Evolutionary conservation across 2,113 vertebrate genomes (phyloP).

Genomic region (Sander vitreus): DNA sequence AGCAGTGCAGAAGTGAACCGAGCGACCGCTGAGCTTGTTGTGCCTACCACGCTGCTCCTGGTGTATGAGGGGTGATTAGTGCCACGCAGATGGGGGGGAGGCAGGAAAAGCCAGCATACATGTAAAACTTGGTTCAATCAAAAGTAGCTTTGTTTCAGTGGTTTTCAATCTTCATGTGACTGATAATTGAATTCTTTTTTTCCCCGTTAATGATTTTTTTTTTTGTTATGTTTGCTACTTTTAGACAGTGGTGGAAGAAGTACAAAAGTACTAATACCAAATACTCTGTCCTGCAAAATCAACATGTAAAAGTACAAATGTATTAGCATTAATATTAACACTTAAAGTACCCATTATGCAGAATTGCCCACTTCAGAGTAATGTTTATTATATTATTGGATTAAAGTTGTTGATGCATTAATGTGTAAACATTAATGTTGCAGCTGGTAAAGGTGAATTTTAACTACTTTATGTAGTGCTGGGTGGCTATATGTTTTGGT

Average conservation of each 20-base stretch:
- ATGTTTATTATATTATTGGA: too few relatives aligned
- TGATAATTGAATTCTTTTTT: not conserved
- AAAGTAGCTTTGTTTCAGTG: not conserved
- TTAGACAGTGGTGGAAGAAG: not conserved
- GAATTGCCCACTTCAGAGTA: too few relatives aligned
- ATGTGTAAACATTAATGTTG: not conserved
- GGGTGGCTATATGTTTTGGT: not conserved
- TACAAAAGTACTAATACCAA: not conserved
- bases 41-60: constrained; percentile 71
- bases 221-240: not conserved
- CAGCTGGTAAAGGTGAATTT: too few relatives aligned
- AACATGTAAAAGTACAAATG: too few relatives aligned
- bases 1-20: constrained; percentile 23
- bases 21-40: constrained; percentile 66
- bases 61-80: constrained; percentile 25
- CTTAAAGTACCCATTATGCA: too few relatives aligned
- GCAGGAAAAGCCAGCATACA: not conserved
- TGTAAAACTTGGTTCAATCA: not conserved
- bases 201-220: too few relatives aligned
- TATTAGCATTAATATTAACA: too few relatives aligned
- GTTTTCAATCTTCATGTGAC: not conserved
- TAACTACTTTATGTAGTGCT: too few relatives aligned
- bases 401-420: not conserved
- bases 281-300: too few relatives aligned
- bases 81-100: constrained; percentile 23